A percentile compares a stretch with the other conserved stretches of the same genome.
Evolutionary conservation across 2,113 vertebrate species (phyloP).

Genomic region (Oxygymnocypris stewartii): DNA sequence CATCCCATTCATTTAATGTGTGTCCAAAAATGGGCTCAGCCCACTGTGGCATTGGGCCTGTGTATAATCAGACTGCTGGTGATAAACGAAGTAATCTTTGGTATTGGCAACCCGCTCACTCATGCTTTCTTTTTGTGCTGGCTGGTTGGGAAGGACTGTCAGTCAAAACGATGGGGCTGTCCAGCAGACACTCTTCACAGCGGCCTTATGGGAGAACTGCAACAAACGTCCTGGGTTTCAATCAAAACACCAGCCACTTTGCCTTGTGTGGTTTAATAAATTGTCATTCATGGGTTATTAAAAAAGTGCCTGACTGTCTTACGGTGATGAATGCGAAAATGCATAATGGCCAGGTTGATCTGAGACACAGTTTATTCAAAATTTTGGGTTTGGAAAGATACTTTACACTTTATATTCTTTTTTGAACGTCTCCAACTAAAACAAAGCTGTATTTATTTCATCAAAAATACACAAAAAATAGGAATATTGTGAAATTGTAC

Average conservation of each 20-base stretch:
- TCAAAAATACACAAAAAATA: neutral
- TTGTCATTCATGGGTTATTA: neutral
- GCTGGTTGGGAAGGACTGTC: slow-evolving; percentile 31
- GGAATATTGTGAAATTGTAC: neutral
- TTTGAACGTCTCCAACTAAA: neutral
- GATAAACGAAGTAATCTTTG: slow-evolving; percentile 15
- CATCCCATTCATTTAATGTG: slow-evolving; percentile 47
- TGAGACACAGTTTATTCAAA: neutral
- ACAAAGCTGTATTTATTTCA: neutral
- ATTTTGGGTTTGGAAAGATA: neutral
- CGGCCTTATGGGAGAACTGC: slow-evolving; percentile 6
- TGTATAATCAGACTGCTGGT: slow-evolving; percentile 35
- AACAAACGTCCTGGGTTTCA: neutral
- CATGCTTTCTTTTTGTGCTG: slow-evolving; percentile 32
- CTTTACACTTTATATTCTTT: neutral
- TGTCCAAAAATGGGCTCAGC: neutral
- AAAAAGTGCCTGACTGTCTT: neutral
- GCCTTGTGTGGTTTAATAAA: neutral
- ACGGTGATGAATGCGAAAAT: neutral
- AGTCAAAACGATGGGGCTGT: slow-evolving; percentile 32
- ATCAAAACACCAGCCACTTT: neutral
- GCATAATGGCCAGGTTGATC: neutral
- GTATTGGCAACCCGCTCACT: slow-evolving; percentile 30
- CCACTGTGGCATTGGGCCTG: neutral
- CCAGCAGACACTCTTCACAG: neutral